These are phyloP conservation scores for Alca torda DNA, from an alignment of 2,797 vertebrate species.

Conservation along the genomic window DNA sequence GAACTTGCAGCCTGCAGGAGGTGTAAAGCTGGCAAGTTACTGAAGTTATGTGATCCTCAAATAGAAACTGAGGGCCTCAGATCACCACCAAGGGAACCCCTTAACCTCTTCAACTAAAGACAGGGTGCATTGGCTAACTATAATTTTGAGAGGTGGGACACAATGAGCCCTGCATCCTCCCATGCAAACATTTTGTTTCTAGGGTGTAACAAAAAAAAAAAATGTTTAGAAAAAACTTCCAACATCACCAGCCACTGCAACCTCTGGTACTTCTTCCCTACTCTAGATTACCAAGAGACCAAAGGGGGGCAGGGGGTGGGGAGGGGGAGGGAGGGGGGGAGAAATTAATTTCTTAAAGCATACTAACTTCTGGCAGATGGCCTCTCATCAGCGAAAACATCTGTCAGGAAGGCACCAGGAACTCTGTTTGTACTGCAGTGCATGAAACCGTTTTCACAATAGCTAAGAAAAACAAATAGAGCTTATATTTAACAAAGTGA, in stretches of 20 bases:
- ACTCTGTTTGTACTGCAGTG: constrained; percentile 82
- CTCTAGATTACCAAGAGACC: background rate
- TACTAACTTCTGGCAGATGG: constrained; percentile 86
- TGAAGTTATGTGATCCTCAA: background rate
- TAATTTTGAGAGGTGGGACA: background rate
- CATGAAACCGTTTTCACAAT: constrained; percentile 93
- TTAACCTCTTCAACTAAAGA: background rate
- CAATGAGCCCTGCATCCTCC: background rate
- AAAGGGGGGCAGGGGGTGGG: background rate
- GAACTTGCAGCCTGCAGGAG: background rate
- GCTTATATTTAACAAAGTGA: background rate
- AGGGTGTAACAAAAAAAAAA: background rate
- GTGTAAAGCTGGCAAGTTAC: background rate
- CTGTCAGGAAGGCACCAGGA: constrained; percentile 77
- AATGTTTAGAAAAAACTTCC: background rate
- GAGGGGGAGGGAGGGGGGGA: no score
- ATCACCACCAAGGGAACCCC: background rate
- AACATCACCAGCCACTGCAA: background rate
- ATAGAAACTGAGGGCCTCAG: background rate
- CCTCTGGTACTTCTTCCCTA: background rate
- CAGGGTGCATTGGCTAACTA: background rate
- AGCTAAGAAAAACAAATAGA: constrained; percentile 75
- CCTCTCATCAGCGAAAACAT: constrained; percentile 78
- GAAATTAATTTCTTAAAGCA: background rate
- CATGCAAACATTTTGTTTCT: background rate